phyloP scores from a whole-genome alignment of 2,888 invertebrate species.

The Xestia ashworthii region DNA sequence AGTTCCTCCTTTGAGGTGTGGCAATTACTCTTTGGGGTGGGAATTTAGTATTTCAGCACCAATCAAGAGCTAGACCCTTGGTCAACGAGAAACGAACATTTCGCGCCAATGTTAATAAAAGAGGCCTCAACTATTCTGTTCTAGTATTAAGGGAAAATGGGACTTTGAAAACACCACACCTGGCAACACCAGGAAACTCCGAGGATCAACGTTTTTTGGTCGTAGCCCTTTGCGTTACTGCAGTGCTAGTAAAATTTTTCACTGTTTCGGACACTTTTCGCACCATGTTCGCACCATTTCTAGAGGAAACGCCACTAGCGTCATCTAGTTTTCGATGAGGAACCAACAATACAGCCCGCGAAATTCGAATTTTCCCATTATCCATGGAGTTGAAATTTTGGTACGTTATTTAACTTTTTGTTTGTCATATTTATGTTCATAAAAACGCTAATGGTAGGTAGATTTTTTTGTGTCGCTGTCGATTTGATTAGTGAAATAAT shows the following conservation, averaged over 20 bases:
- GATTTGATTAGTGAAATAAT: not conserved
- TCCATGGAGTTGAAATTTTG: not conserved
- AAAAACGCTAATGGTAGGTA: not conserved
- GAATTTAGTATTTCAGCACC: not conserved
- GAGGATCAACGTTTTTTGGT: slow-evolving; percentile 2
- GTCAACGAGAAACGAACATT: not conserved
- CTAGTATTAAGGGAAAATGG: not conserved
- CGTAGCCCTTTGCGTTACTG: not conserved
- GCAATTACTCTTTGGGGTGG: not conserved
- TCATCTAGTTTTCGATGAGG: not conserved
- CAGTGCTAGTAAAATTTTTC: slow-evolving; percentile 4
- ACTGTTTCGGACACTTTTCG: not conserved
- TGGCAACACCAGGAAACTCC: not conserved
- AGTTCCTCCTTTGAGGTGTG: not conserved
- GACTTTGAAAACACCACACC: not conserved
- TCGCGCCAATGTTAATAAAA: not conserved
- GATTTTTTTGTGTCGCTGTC: not conserved
- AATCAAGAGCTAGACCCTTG: not conserved
- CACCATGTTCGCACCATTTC: no score
- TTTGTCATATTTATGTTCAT: not conserved
- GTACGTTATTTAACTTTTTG: not conserved
- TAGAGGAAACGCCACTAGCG: not conserved
- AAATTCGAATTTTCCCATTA: not conserved
- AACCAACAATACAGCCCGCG: not conserved
- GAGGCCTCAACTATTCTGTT: not conserved